Conservation (phyloP, 2,797 vertebrate genomes). For the Pantherophis vulpinus region DNA sequence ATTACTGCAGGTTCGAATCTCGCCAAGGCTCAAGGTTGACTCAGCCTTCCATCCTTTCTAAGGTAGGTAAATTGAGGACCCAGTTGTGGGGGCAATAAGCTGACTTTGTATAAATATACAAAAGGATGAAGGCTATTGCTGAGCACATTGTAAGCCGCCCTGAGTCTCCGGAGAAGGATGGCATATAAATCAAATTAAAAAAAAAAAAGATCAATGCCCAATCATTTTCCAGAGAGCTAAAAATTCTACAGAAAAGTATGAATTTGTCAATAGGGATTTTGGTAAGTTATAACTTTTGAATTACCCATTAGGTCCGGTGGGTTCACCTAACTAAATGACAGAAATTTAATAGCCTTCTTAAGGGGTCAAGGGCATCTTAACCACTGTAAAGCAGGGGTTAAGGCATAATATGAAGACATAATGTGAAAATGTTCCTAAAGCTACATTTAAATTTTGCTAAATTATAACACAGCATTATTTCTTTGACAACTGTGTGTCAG, state of each 20-base stretch:
- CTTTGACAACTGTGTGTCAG: neutral
- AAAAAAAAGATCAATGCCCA: neutral
- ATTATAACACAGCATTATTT: neutral
- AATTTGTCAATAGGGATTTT: neutral
- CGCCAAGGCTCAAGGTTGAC: too few species aligned
- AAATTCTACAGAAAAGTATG: neutral
- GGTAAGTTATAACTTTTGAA: neutral
- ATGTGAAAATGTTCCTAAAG: neutral
- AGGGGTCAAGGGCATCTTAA: neutral
- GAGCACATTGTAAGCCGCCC: too few species aligned
- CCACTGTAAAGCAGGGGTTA: neutral
- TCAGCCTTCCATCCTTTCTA: too few species aligned
- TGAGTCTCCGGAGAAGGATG: too few species aligned
- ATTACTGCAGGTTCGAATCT: too few species aligned
- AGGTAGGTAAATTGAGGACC: too few species aligned
- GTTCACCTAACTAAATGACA: neutral
- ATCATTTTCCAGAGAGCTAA: neutral
- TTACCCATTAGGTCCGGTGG: neutral
- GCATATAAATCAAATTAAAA: too few species aligned
- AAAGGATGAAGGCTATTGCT: too few species aligned
- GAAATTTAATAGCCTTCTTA: neutral
- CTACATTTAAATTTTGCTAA: neutral
- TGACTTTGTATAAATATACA: too few species aligned
- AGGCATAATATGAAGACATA: neutral
- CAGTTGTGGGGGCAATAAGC: too few species aligned